phyloP scores from a whole-genome alignment of 92 coral and sea anemone genomes.

The Zoanthus solanderi region DNA sequence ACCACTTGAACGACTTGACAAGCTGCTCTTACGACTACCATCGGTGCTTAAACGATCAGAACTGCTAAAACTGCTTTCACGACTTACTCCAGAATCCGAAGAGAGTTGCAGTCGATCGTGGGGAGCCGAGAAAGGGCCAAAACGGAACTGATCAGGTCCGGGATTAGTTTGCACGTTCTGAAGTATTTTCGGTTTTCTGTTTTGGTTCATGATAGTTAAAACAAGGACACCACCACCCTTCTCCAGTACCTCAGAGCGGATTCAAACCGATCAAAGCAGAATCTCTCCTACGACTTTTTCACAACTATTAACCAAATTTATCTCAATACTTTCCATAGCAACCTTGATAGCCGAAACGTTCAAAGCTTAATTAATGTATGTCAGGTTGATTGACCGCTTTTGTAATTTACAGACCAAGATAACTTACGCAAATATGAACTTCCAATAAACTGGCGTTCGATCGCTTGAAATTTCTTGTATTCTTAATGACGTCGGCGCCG shows the following conservation, averaged over 20 bases:
- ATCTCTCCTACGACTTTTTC: neutral
- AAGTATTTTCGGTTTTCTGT: neutral
- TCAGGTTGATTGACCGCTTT: constrained; percentile 36
- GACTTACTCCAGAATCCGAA: constrained; percentile 56
- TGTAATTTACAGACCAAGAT: constrained; percentile 36
- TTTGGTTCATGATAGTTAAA: constrained; percentile 2
- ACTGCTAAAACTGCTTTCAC: constrained; percentile 80
- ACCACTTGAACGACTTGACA: constrained; percentile 78
- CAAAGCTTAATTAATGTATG: constrained; percentile 6
- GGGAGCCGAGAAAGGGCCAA: neutral
- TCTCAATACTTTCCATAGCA: neutral
- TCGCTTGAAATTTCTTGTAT: neutral
- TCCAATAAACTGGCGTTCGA: constrained; percentile 14
- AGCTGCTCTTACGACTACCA: constrained; percentile 87
- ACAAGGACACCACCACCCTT: neutral
- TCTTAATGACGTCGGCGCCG: constrained; percentile 13
- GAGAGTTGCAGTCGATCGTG: constrained; percentile 4
- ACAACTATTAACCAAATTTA: neutral
- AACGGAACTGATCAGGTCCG: constrained; percentile 3
- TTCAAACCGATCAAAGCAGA: neutral
- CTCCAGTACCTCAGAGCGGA: neutral
- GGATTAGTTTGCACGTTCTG: constrained; percentile 19
- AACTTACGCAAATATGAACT: constrained; percentile 23
- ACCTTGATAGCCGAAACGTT: constrained; percentile 15
- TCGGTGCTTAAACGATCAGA: constrained; percentile 67